Percentiles rank a stretch among this genome's conserved stretches.
Evolutionary conservation across 1,140 invertebrate genomes (phyloP).

Genomic region (Sitophilus oryzae): DNA sequence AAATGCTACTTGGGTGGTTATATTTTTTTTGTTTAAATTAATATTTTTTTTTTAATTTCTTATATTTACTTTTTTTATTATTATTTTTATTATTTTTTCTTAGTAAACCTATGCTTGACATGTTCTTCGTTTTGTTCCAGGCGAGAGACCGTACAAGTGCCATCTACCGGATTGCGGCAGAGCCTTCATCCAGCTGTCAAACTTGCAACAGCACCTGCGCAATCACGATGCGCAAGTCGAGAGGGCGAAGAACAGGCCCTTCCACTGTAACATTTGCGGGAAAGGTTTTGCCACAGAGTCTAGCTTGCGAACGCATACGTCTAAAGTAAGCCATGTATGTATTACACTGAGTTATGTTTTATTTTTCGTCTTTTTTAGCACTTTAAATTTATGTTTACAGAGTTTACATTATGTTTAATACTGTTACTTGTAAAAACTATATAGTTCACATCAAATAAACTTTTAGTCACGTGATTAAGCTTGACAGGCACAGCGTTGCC

Average conservation of each 20-base stretch:
- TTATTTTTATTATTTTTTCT: neutral
- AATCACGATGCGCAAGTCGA: slow-evolving; percentile 96
- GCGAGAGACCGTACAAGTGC: slow-evolving; percentile 95
- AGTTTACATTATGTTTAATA: neutral
- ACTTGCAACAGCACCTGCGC: slow-evolving; percentile 91
- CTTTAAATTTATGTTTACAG: slow-evolving; percentile 1
- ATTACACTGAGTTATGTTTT: slow-evolving; percentile 42
- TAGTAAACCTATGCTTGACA: neutral
- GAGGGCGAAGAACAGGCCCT: slow-evolving; percentile 88
- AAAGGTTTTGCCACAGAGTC: slow-evolving; percentile 95
- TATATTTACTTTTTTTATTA: neutral
- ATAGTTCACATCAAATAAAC: too few species aligned
- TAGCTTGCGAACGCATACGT: slow-evolving; percentile 88
- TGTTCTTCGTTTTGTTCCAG: slow-evolving; percentile 55
- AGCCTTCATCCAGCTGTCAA: slow-evolving; percentile 95
- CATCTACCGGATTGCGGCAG: slow-evolving; percentile 90
- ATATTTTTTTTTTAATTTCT: too few species aligned
- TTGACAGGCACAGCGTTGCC: too few species aligned
- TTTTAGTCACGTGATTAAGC: too few species aligned
- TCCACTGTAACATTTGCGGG: slow-evolving; percentile 94
- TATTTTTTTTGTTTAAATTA: too few species aligned
- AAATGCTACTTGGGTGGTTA: too few species aligned
- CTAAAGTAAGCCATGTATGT: slow-evolving; percentile 86
- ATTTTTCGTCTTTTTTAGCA: slow-evolving; percentile 31
- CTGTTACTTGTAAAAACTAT: too few species aligned